These are phyloP conservation scores for Myodes glareolus DNA, from an alignment of 2,113 vertebrate species.

Conservation along the genomic window DNA sequence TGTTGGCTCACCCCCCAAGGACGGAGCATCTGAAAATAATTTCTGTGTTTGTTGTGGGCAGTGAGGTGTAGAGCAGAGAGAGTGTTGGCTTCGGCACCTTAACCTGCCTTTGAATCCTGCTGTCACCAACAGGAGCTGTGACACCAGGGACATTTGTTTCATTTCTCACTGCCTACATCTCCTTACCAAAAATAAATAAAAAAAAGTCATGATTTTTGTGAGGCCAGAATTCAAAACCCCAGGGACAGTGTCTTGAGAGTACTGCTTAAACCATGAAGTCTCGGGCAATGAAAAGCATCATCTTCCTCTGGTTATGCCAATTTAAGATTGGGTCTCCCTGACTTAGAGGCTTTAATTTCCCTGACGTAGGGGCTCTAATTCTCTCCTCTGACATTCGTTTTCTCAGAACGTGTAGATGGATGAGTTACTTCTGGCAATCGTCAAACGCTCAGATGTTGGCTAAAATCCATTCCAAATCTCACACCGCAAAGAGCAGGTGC, in stretches of 20 bases:
- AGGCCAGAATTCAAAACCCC: background rate
- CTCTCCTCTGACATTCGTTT: constrained; percentile 38
- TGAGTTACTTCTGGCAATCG: constrained; percentile 22
- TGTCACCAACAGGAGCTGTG: background rate
- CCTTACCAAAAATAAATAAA: background rate
- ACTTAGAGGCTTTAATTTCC: background rate
- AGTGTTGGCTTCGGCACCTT: constrained; percentile 1
- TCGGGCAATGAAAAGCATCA: background rate
- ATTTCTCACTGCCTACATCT: background rate
- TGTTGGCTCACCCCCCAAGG: constrained; percentile 3
- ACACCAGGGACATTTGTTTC: background rate
- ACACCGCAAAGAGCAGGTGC: constrained; percentile 56
- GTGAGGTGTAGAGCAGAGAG: background rate
- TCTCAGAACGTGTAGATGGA: background rate
- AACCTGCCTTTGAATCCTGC: background rate
- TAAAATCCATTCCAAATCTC: constrained; percentile 48
- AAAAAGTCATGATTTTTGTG: background rate
- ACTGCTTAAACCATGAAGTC: background rate
- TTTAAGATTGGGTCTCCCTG: background rate
- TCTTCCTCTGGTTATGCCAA: background rate
- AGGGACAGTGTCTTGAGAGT: background rate
- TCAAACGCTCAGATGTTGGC: constrained; percentile 34
- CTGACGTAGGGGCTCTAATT: background rate
- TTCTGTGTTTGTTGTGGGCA: background rate
- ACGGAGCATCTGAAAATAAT: constrained; percentile 32